These are phyloP conservation scores for Chrysodeixis includens DNA, from an alignment of 2,888 invertebrate species.

Conservation along the genomic window DNA sequence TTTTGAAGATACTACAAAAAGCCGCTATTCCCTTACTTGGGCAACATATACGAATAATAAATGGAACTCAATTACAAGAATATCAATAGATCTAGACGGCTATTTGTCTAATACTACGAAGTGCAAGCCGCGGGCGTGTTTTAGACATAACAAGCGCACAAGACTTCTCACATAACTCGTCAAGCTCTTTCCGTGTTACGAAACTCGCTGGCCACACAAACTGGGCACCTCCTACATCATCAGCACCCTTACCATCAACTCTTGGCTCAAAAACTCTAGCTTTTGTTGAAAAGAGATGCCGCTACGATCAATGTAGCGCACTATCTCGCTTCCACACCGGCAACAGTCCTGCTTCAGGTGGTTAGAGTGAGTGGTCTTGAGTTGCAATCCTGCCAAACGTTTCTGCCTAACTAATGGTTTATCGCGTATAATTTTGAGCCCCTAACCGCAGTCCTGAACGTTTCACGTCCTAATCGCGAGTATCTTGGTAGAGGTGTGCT, in stretches of 20 bases:
- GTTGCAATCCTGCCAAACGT: constrained; percentile 52
- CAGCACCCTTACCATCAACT: neutral
- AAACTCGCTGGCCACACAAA: constrained; percentile 50
- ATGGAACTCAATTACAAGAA: neutral
- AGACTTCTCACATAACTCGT: constrained; percentile 29
- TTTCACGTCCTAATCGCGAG: constrained; percentile 65
- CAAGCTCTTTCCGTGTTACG: constrained; percentile 45
- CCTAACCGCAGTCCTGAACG: constrained; percentile 48
- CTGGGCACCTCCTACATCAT: constrained; percentile 40
- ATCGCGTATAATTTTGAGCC: constrained; percentile 63
- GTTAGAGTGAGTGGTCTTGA: neutral
- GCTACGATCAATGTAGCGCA: no score
- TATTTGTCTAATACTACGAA: constrained; percentile 14
- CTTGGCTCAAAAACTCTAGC: no score
- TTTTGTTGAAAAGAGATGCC: no score
- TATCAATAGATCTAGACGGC: neutral
- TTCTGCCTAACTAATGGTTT: constrained; percentile 55
- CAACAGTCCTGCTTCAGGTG: no score
- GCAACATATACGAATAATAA: neutral
- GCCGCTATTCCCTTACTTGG: no score
- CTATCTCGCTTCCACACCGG: no score
- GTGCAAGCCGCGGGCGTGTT: neutral
- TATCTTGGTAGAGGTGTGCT: constrained; percentile 54
- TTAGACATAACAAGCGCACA: constrained; percentile 6
- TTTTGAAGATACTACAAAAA: no score